A percentile compares a stretch with the other conserved stretches of the same genome.
Evolutionary conservation across 2,113 vertebrate genomes (phyloP).

Genomic region (Jaculus jaculus): DNA sequence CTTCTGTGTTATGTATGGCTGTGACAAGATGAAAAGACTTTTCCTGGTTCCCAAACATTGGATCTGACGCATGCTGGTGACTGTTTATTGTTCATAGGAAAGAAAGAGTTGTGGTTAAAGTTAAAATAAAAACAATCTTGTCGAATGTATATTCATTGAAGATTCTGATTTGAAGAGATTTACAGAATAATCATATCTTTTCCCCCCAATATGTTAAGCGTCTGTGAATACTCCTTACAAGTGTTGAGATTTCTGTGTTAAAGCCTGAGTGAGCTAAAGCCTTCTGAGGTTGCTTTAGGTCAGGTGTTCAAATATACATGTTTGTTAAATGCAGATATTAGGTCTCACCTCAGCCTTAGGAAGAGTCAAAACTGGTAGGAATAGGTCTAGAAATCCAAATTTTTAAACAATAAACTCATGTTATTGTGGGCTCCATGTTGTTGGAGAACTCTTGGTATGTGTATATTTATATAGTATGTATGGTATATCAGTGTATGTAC

Average conservation of each 20-base stretch:
- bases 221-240: constrained; percentile 35
- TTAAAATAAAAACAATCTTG: constrained; percentile 49
- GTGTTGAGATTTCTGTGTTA: background rate
- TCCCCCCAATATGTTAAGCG: constrained; percentile 9
- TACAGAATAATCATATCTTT: constrained; percentile 9
- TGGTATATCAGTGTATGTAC: too few species aligned
- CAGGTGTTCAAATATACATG: background rate
- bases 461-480: too few species aligned
- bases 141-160: constrained; percentile 55
- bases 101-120: constrained; percentile 44
- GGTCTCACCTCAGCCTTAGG: background rate
- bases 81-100: constrained; percentile 18
- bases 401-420: background rate
- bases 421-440: background rate
- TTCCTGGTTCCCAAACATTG: constrained; percentile 44
- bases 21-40: constrained; percentile 43
- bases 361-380: background rate
- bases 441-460: background rate
- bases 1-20: constrained; percentile 38
- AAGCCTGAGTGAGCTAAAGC: background rate
- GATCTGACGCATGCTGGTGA: constrained; percentile 50
- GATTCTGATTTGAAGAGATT: constrained; percentile 27
- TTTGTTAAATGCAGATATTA: constrained; percentile 32
- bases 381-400: background rate
- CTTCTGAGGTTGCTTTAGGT: background rate